Evolutionary conservation across 64 coral and sea anemone species (phyloP), one percentile per base, ranked within the genome.

Genomic region (Montipora cactus): DNA sequence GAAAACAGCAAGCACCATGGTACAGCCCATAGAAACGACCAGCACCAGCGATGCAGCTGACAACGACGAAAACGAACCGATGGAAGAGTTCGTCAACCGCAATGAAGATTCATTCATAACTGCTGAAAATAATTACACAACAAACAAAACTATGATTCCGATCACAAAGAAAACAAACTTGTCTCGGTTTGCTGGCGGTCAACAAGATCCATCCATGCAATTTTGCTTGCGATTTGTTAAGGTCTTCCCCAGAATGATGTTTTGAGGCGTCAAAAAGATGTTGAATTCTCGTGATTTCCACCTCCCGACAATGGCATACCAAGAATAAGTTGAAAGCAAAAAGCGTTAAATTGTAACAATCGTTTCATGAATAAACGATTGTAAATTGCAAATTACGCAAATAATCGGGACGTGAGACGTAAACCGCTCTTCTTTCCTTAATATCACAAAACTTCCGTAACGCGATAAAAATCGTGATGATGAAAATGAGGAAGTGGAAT

Each of bases 1-100:
- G 59, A 96, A 89, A 49, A 96, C 81, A 19, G 98, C 92, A 44
- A 90, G 79, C 47, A 51, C 74, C 69, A 92, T 59, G n/a, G 81
- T 87, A 3, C 84, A 55, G 9, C 76, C 90, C 89, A 99, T 92
- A 4, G 92, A 57, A 3, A 90, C 72, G 15, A 50, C 66, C 46
- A 64, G 70, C 8, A 85, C 19, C 59, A 83, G 25, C 5, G 81
- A 67, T 7, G 23, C 82, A 19, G 5, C 59, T 20, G 82, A 49
- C 4, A 82, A 22, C 57, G 55, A 44, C 2, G 55, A 14, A 50
- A 79, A 23, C 11, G n/a, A 4, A 10, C 21, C 22, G 9, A 4
- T 15, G 11, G 62, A 85, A n/a, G 47, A 64, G 46, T 70, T 85
- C 3, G 62, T n/a, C 62, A 70, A 5, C 45, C 64, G 16, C 18